Evolutionary conservation across 2,888 invertebrate species (phyloP).

Genomic region (Epistrophe eligans): DNA sequence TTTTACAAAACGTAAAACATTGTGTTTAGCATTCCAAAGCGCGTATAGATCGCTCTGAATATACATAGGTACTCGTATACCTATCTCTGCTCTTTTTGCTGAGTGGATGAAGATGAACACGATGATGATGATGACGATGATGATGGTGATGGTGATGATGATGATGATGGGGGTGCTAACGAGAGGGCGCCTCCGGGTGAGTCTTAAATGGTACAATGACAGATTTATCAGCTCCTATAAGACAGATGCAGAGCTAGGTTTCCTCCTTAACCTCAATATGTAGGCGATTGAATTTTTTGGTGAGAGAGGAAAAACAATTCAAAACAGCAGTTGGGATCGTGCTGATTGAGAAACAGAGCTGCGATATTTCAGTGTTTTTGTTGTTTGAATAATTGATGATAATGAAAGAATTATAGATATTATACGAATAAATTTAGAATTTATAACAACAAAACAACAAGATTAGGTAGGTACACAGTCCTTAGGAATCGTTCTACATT

Average conservation of each 20-base stretch:
- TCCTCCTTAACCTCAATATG: conserved; percentile 21
- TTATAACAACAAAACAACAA: not conserved
- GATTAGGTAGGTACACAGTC: not conserved
- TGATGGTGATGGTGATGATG: conserved; percentile 11
- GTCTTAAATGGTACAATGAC: conserved; percentile 72
- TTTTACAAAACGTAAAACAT: conserved; percentile 51
- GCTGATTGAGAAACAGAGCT: conserved; percentile 56
- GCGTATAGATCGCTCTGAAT: not conserved
- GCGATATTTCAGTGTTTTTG: conserved; percentile 21
- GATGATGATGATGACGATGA: conserved; percentile 3
- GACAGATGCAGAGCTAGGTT: conserved; percentile 72
- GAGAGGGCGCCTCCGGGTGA: conserved; percentile 74
- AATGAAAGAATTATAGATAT: conserved; percentile 66
- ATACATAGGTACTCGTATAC: too few species aligned
- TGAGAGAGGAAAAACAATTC: conserved; percentile 51
- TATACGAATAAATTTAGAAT: not conserved
- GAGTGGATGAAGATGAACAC: conserved; percentile 10
- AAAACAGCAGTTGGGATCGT: not conserved
- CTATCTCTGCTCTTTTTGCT: not conserved
- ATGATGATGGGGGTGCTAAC: conserved; percentile 70
- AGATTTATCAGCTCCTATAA: conserved; percentile 73
- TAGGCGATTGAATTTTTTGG: conserved; percentile 21
- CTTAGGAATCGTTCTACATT: not conserved
- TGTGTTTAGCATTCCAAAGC: conserved; percentile 36
- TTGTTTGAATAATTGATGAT: conserved; percentile 61